Conservation (phyloP, 2,113 vertebrate species). For the Hemiscyllium ocellatum region DNA sequence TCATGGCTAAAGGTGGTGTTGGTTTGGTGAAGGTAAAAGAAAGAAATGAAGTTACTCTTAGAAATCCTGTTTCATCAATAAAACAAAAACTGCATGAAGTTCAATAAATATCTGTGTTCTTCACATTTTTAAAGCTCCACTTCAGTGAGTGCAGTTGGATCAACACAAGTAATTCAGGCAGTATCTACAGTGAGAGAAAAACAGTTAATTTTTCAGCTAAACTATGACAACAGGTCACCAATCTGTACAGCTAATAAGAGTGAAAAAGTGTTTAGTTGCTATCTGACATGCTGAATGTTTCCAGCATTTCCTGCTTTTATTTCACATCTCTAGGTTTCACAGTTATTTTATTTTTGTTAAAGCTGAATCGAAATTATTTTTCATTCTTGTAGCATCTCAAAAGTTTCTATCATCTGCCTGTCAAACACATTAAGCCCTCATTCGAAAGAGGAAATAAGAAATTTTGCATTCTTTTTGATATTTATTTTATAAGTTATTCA, state of each 20-base stretch:
- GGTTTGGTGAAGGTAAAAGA: not conserved
- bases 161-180: not conserved
- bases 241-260: too few relatives aligned
- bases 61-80: not conserved
- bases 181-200: not conserved
- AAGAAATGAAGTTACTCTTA: not conserved
- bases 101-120: not conserved
- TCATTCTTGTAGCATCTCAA: not conserved
- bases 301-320: too few relatives aligned
- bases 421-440: not conserved
- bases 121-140: not conserved
- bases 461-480: not conserved
- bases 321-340: too few relatives aligned
- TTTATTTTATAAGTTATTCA: not conserved
- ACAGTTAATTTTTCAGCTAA: not conserved
- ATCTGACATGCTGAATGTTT: too few relatives aligned
- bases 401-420: not conserved
- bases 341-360: too few relatives aligned
- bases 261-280: too few relatives aligned
- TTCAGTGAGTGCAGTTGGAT: not conserved
- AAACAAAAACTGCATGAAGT: not conserved
- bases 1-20: too few relatives aligned
- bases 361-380: not conserved
- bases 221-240: not conserved
- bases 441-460: not conserved